A percentile compares a stretch with the other conserved stretches of the same genome.
Evolutionary conservation across 2,888 invertebrate species (phyloP).

Genomic region (Hydrotaea diabolus): DNA sequence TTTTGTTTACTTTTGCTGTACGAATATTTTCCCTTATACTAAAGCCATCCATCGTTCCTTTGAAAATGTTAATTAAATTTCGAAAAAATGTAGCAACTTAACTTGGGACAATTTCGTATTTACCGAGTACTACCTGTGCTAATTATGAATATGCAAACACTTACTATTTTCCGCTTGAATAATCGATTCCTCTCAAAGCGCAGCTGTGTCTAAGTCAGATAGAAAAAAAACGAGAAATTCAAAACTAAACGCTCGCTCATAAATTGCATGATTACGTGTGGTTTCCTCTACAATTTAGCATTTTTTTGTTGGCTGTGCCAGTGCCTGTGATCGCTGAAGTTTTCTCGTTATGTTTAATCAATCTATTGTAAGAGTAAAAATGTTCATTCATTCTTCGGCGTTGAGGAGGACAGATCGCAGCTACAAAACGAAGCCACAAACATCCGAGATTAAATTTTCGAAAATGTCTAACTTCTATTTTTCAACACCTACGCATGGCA

Average conservation of each 20-base stretch:
- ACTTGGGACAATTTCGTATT: too few species aligned
- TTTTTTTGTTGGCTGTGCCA: not conserved
- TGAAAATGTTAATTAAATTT: too few species aligned
- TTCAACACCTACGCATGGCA: constrained; percentile 25
- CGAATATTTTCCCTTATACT: too few species aligned
- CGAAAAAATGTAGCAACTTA: too few species aligned
- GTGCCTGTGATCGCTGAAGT: not conserved
- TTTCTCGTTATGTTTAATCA: constrained; percentile 1
- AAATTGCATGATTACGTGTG: constrained; percentile 26
- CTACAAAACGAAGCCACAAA: not conserved
- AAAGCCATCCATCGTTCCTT: too few species aligned
- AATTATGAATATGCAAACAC: constrained; percentile 44
- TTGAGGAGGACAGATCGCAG: not conserved
- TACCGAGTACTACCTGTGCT: not conserved
- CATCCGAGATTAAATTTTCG: not conserved
- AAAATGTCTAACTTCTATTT: constrained; percentile 11
- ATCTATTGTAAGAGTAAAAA: constrained; percentile 1
- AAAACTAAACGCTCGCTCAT: constrained; percentile 22
- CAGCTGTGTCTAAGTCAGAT: constrained; percentile 52
- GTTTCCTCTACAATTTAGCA: constrained; percentile 13
- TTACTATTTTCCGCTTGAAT: constrained; percentile 53
- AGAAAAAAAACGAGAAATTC: not conserved
- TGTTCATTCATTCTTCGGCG: not conserved
- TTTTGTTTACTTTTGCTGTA: too few species aligned
- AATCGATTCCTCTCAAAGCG: constrained; percentile 60